Evolutionary conservation across 2,888 invertebrate genomes (phyloP).

Genomic region (Spialia ferax): DNA sequence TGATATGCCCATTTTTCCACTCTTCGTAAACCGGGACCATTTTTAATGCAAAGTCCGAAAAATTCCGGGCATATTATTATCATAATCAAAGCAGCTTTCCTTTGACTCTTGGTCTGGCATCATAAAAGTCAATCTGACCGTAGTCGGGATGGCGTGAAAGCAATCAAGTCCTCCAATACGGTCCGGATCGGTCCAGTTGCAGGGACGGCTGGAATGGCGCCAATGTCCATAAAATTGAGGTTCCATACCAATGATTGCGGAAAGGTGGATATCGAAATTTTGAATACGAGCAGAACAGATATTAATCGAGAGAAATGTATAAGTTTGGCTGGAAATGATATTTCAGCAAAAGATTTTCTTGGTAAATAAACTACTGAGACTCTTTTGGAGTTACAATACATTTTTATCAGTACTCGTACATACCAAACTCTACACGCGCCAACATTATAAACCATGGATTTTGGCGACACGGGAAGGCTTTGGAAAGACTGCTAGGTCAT

Average conservation of each 20-base stretch:
- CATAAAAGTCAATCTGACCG: constrained; percentile 9
- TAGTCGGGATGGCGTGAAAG: constrained; percentile 19
- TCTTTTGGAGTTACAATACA: no score
- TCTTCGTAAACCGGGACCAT: no score
- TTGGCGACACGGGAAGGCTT: no score
- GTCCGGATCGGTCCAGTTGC: constrained; percentile 15
- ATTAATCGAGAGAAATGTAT: not conserved
- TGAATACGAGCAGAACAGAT: not conserved
- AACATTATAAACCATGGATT: no score
- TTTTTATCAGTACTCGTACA: no score
- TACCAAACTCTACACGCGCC: no score
- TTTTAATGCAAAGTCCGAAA: not conserved
- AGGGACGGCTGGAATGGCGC: constrained; percentile 13
- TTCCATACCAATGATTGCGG: not conserved
- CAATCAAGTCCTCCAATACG: constrained; percentile 30
- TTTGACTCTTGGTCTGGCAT: not conserved
- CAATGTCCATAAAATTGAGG: constrained; percentile 18
- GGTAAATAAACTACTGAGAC: not conserved
- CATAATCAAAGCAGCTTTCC: not conserved
- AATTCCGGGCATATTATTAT: not conserved
- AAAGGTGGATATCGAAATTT: not conserved
- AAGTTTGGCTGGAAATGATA: not conserved
- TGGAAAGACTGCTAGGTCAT: no score
- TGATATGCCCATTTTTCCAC: no score
- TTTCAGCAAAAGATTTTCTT: not conserved